These are phyloP conservation scores for Bothrops alternatus DNA, from an alignment of 2,797 vertebrate genomes.

Conservation along the genomic window DNA sequence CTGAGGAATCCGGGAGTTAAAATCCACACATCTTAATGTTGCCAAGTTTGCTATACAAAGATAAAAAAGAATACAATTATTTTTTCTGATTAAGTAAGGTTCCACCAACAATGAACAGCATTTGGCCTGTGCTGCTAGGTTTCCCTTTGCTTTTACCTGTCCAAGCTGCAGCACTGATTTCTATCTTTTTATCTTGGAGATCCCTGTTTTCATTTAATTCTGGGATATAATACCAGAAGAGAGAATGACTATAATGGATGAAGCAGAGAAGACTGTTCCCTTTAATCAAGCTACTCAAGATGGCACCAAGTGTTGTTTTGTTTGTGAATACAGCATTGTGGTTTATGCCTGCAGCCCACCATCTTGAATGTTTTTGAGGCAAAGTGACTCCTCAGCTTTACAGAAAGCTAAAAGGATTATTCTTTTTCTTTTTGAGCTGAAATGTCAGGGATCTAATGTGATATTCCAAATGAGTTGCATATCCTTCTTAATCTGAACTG, in stretches of 20 bases:
- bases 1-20: background rate
- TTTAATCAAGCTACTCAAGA: background rate
- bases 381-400: background rate
- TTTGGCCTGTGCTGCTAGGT: background rate
- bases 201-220: background rate
- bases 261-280: background rate
- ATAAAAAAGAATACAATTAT: background rate
- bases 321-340: background rate
- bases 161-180: background rate
- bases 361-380: background rate
- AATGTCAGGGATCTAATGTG: background rate
- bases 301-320: background rate
- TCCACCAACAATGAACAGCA: background rate
- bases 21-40: background rate
- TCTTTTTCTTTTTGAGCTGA: background rate
- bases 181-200: background rate
- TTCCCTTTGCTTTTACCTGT: background rate
- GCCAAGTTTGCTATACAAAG: background rate
- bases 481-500: background rate
- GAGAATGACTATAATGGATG: background rate
- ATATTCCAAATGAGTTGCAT: background rate
- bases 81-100: background rate
- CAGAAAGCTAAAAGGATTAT: background rate
- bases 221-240: background rate
- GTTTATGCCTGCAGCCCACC: background rate